Percentiles rank a stretch among this genome's conserved stretches.
Conservation (phyloP, 2,113 vertebrate genomes). For the Piprites chloris region DNA sequence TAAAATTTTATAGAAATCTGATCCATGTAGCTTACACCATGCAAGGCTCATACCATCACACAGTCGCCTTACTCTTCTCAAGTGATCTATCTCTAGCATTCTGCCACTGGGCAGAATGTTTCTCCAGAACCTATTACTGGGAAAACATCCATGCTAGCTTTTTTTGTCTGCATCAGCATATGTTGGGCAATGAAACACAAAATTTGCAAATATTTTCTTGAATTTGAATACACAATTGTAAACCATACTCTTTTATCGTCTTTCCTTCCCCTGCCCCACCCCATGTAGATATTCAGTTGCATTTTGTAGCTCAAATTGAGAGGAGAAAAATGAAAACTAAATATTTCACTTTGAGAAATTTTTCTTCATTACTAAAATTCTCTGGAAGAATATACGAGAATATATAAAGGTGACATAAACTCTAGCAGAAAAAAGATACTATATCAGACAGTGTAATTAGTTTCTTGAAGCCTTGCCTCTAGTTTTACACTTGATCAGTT, state of each 20-base stretch:
- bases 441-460: background rate
- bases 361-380: background rate
- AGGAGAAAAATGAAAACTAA: conserved; percentile 1
- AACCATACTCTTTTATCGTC: background rate
- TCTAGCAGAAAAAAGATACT: background rate
- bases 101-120: background rate
- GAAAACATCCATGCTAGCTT: background rate
- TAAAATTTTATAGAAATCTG: background rate
- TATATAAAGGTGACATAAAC: background rate
- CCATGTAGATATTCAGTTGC: background rate
- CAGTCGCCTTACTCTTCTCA: background rate
- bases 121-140: background rate
- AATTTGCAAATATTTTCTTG: conserved; percentile 42
- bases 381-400: background rate
- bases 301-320: background rate
- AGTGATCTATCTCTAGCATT: background rate
- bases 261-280: background rate
- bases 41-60: background rate
- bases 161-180: conserved; percentile 27
- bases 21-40: background rate
- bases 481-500: conserved; percentile 8
- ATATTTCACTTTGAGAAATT: conserved; percentile 18
- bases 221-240: conserved; percentile 34
- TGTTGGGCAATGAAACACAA: conserved; percentile 42
- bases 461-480: conserved; percentile 2